Conservation (phyloP, 2,888 invertebrate species). For the Augiades crinisus region DNA sequence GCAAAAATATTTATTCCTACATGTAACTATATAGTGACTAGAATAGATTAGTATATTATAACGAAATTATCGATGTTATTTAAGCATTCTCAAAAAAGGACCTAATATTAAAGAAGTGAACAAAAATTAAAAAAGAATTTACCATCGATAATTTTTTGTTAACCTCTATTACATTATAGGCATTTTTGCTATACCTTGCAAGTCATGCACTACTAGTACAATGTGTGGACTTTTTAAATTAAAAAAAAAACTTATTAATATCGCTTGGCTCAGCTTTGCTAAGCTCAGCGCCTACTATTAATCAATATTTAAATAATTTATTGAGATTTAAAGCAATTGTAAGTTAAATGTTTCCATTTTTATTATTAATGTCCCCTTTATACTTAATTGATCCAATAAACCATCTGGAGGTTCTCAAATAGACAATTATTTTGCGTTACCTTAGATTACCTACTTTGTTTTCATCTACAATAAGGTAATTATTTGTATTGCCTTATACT, state of each 20-base stretch:
- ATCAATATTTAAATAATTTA: background rate
- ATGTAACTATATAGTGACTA: conserved; percentile 4
- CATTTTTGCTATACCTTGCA: conserved; percentile 12
- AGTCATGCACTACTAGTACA: conserved; percentile 19
- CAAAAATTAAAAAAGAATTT: background rate
- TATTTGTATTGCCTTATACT: no score
- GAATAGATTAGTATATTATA: conserved; percentile 10
- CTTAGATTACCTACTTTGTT: no score
- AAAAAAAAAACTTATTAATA: background rate
- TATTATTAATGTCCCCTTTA: background rate
- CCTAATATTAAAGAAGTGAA: background rate
- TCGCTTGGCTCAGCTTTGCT: conserved; percentile 15
- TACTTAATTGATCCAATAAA: no score
- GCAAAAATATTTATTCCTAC: conserved; percentile 25
- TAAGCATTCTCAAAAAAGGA: no score
- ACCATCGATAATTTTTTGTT: conserved; percentile 33
- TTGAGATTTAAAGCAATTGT: background rate
- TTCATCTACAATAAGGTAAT: no score
- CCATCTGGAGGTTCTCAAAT: no score
- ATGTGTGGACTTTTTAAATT: conserved; percentile 16
- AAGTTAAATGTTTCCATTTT: background rate
- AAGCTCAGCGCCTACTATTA: no score
- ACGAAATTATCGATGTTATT: conserved; percentile 34
- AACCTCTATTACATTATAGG: conserved; percentile 19
- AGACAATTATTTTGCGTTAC: no score